A percentile compares a stretch with the other conserved stretches of the same genome.
Evolutionary conservation across 1,140 invertebrate species (phyloP).

Genomic region (Lanistes nyassanus): DNA sequence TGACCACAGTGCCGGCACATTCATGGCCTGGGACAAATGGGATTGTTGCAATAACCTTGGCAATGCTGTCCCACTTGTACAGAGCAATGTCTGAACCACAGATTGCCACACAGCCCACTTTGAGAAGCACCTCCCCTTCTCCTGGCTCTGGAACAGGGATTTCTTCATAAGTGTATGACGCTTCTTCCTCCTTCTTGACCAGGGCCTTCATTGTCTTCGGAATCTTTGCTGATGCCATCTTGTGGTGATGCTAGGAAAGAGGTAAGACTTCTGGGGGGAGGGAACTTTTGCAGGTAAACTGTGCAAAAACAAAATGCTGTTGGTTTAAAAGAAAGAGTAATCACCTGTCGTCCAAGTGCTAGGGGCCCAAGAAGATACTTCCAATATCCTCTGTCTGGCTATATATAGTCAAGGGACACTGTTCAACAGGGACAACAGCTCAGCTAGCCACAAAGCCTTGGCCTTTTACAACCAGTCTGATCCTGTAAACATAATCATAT

Average conservation of each 20-base stretch:
- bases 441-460: too few species aligned
- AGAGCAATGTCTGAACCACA: conserved; percentile 61
- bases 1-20: conserved; percentile 60
- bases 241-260: neutral
- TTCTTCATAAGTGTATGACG: conserved; percentile 51
- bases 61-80: conserved; percentile 59
- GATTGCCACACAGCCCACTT: conserved; percentile 56
- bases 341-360: too few species aligned
- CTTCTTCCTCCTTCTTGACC: conserved; percentile 50
- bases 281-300: neutral
- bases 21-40: conserved; percentile 63
- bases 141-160: conserved; percentile 53
- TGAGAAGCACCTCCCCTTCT: conserved; percentile 55
- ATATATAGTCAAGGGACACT: too few species aligned
- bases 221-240: conserved; percentile 41
- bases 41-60: conserved; percentile 54
- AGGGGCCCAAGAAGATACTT: too few species aligned
- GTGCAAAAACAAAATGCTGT: too few species aligned
- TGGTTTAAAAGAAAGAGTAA: too few species aligned
- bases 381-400: too few species aligned
- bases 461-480: too few species aligned
- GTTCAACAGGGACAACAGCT: too few species aligned
- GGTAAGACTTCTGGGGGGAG: neutral
- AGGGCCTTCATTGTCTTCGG: conserved; percentile 57
- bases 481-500: too few species aligned